Base-by-base conservation (phyloP, 2,113 vertebrate species). In the Cottus gobio region DNA sequence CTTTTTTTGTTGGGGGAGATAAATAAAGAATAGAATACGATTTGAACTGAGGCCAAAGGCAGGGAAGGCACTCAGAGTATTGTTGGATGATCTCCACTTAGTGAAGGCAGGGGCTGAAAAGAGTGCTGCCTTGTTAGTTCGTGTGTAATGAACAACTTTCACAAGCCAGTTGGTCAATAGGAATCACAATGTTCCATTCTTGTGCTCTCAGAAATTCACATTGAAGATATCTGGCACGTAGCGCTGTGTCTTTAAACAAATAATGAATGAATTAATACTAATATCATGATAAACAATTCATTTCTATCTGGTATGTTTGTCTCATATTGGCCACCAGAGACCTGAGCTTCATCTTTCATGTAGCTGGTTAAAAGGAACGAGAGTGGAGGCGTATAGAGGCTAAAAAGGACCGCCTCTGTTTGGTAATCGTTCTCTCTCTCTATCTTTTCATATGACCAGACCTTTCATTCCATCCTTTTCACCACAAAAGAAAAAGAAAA, bases 401-500 rank as follows among this genome's bases (percentile, higher is more conserved):
- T 95, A 93, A 95, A 96, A 96, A 93, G 87, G 80, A 91, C 95
- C 93, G 93, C 94, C 95, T 95, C 93, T 96, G 92, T 96, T 96
- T 96, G 94, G 95, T 97, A 96, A 96, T 96, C 95, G 94, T 93
- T 93, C 93, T 96, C 93, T 93, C 93, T 93, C 94, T 96, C 91
- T 88, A 85, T 96, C 94, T 96, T 96, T 95, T 95, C 90, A 91
- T 93, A 93, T 87, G 88, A 87, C 91, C 93, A 91, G 87, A 90
- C 90, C 95, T 96, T 95, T 95, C 94, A 89, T 93, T 96, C 92
- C 93, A 92, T 95, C 92, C 92, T 92, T 96, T 95, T 96, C 93
- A 94, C 94, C 92, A 96, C 95, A 95, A 96, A 96, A 95, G 89
- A 87, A 93, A 90, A 83, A 86, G 85, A 91, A 96, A 97, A 97